Evolutionary conservation across 2,113 vertebrate species (phyloP).

Genomic region (Chrysemys picta): DNA sequence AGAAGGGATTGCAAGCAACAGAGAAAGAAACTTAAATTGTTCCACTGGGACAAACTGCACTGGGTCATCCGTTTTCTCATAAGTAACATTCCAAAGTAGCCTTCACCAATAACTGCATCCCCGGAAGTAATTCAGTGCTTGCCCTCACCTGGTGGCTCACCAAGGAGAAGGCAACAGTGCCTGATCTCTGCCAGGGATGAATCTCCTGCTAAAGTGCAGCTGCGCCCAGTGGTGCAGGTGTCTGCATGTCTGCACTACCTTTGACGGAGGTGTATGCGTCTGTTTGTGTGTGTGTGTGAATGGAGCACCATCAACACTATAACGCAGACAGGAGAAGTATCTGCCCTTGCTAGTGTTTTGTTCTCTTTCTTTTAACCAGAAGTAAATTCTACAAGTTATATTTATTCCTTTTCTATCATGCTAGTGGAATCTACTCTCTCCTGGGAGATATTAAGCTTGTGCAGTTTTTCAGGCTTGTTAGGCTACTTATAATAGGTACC

Average conservation of each 20-base stretch:
- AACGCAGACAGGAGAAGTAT: not conserved
- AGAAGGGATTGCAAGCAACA: not conserved
- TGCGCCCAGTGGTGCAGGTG: not conserved
- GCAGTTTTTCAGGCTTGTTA: not conserved
- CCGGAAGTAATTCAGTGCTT: not conserved
- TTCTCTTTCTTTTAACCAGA: not conserved
- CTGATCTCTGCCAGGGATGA: not conserved
- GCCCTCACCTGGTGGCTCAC: not conserved
- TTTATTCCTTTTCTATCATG: not conserved
- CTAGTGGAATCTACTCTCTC: not conserved
- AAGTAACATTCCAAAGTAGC: not conserved
- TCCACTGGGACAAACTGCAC: not conserved
- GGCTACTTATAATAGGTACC: not conserved
- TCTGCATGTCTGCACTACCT: not conserved
- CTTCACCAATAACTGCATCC: accelerated
- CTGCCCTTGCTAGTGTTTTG: not conserved
- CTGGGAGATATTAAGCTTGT: not conserved
- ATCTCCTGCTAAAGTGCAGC: not conserved
- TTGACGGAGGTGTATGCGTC: not conserved
- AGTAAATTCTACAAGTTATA: not conserved
- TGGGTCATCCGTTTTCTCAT: not conserved
- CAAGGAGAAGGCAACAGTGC: not conserved
- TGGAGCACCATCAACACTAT: not conserved
- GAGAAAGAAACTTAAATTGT: not conserved
- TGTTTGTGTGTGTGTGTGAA: not conserved